Percentiles rank a stretch among this genome's conserved stretches.
phyloP scores from a whole-genome alignment of 2,113 vertebrate species.

The Otis tarda region DNA sequence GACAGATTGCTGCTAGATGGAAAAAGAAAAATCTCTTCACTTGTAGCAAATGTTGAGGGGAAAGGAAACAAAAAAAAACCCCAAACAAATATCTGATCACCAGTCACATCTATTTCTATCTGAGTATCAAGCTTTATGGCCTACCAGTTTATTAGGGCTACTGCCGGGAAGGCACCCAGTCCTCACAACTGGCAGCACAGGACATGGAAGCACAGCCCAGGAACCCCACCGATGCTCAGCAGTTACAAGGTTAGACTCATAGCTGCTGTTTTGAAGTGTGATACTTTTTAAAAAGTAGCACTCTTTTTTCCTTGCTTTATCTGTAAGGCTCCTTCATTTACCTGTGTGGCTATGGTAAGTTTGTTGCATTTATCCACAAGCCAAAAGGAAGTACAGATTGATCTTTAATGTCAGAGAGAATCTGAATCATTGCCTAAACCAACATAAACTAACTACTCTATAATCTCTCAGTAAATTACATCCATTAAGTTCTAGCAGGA shows the following conservation, averaged over 20 bases:
- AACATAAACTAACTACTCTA: background rate
- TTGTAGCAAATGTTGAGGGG: background rate
- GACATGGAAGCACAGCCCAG: background rate
- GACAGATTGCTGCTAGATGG: background rate
- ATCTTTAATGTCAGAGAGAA: background rate
- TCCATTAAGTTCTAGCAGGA: background rate
- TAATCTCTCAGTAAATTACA: conserved; percentile 6
- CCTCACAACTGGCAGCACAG: background rate
- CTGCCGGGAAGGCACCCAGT: background rate
- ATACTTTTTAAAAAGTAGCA: background rate
- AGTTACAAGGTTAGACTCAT: background rate
- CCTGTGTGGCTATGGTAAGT: background rate
- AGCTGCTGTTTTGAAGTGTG: background rate
- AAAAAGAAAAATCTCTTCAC: background rate
- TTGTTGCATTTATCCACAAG: background rate
- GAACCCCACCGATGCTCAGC: background rate
- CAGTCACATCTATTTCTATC: background rate
- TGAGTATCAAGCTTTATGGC: background rate
- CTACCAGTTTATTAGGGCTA: background rate
- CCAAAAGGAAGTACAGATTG: background rate
- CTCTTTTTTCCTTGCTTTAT: background rate
- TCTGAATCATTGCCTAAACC: conserved; percentile 1
- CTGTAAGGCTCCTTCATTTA: background rate
- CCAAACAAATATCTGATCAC: background rate
- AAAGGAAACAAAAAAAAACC: background rate